A percentile compares a stretch with the other conserved stretches of the same genome.
Evolutionary conservation across 2,113 vertebrate genomes (phyloP).

Genomic region (Triplophysa siluroides): DNA sequence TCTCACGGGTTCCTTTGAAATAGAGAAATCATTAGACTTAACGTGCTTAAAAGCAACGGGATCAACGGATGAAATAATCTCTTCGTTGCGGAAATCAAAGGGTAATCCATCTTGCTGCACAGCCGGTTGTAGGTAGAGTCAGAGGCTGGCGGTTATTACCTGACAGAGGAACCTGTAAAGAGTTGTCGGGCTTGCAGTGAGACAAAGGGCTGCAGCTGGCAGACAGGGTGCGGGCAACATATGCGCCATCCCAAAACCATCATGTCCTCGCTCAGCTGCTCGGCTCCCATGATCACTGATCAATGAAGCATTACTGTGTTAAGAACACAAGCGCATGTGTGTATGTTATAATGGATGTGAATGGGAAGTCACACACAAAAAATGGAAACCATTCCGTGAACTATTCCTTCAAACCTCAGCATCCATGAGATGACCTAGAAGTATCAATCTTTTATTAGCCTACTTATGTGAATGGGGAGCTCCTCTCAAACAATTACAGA

Average conservation of each 20-base stretch:
- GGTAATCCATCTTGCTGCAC: slow-evolving; percentile 59
- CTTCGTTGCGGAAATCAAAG: slow-evolving; percentile 52
- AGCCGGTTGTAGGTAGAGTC: slow-evolving; percentile 53
- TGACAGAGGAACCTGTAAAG: slow-evolving; percentile 59
- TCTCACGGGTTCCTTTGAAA: slow-evolving; percentile 43
- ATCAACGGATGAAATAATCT: slow-evolving; percentile 41
- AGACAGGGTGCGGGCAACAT: slow-evolving; percentile 49
- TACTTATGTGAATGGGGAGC: too few species aligned
- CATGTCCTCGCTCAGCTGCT: slow-evolving; percentile 51
- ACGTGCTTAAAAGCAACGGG: slow-evolving; percentile 37
- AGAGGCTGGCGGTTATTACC: slow-evolving; percentile 55
- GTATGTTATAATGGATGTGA: not conserved
- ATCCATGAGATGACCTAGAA: too few species aligned
- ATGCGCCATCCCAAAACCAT: slow-evolving; percentile 55
- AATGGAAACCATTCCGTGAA: too few species aligned
- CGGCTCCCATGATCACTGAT: slow-evolving; percentile 50
- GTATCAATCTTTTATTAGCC: too few species aligned
- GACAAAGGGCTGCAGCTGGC: slow-evolving; percentile 57
- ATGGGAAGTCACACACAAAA: too few species aligned
- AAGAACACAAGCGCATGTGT: slow-evolving; percentile 25
- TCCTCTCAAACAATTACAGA: too few species aligned
- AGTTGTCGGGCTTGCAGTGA: slow-evolving; percentile 52
- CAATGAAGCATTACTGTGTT: slow-evolving; percentile 53
- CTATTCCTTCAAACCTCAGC: too few species aligned
- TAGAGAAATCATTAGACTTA: slow-evolving; percentile 52